Percentiles rank a stretch among this genome's conserved stretches.
These are phyloP conservation scores for Clarias batrachus DNA, from an alignment of 2,113 vertebrate species.

Conservation along the genomic window DNA sequence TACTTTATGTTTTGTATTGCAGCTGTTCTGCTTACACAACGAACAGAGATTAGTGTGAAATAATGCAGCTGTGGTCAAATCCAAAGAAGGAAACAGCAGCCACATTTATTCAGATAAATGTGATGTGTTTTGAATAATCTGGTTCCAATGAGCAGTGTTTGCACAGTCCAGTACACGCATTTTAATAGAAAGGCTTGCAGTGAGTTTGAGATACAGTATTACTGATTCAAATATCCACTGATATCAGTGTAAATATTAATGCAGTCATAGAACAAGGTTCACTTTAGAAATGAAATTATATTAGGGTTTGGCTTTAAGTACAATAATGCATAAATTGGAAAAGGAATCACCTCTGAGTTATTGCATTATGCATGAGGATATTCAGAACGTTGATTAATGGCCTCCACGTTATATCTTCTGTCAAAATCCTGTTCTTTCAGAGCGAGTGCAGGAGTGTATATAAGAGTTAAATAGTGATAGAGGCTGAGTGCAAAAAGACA, in stretches of 20 bases:
- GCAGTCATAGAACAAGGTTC: constrained; percentile 47
- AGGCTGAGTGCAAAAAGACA: neutral
- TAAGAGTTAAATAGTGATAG: neutral
- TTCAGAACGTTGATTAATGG: constrained; percentile 56
- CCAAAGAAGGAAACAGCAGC: constrained; percentile 26
- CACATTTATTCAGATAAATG: constrained; percentile 36
- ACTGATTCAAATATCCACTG: constrained; percentile 62
- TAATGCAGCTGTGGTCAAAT: constrained; percentile 46
- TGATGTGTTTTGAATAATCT: constrained; percentile 35
- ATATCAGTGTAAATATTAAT: constrained; percentile 57
- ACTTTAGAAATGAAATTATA: constrained; percentile 60
- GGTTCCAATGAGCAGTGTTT: constrained; percentile 19
- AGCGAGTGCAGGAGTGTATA: neutral
- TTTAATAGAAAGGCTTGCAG: constrained; percentile 33
- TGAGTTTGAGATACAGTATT: constrained; percentile 53
- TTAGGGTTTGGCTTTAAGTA: constrained; percentile 55
- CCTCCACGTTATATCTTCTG: constrained; percentile 51
- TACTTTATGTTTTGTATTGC: no score
- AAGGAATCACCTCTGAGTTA: constrained; percentile 59
- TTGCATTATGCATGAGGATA: constrained; percentile 66
- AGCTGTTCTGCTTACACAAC: constrained; percentile 40
- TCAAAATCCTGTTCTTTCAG: constrained; percentile 41
- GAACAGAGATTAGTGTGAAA: constrained; percentile 30
- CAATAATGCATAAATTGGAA: constrained; percentile 62
- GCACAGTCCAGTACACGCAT: constrained; percentile 31